Base-by-base conservation (phyloP, 2,797 vertebrate genomes). In the Lithobates sylvaticus region DNA sequence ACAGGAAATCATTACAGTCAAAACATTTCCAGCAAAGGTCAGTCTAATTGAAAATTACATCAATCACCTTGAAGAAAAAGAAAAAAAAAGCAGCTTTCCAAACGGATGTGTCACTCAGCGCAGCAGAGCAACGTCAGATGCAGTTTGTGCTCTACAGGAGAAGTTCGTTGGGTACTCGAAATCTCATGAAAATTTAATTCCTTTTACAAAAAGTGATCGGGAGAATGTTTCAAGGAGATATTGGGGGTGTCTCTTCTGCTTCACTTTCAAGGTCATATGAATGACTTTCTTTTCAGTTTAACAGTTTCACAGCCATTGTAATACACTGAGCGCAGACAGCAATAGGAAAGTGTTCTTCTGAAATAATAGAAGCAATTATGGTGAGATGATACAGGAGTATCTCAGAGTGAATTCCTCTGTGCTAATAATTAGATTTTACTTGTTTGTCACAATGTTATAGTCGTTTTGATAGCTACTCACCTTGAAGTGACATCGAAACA, bases 1-100 rank as follows among this genome's bases (percentile, higher is more conserved):
- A 98, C 96, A 98, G 96, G 94, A 98, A 98, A 97, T 98, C 97
- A 94, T 97, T 97, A 95, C 89, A 94, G 90, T 94, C 93, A 96
- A 96, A 98, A 95, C 94, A 96, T 93, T 94, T 95, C 93, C 92
- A 93, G 94, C 93, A 96, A 97, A 98, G 96, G 96, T 98, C 97
- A 96, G 94, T 95, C 94, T 95, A 96, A 97, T 95, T 93, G 90
- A 90, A 96, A 97, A 98, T 97, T 91, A 94, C 96, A 97, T 97
- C 96, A 97, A 96, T 97, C 96, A 96, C 93, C 93, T 96, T 95
- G 93, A 96, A 93, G 92, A 90, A 93, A 94, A 95, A 92, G 91
- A 92, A 87, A 87, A 86, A 81, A 65, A 87, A 87, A 83, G 44
- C 76, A 87, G 86, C 89, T 86, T 93, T 93, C 93, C 93, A 93